These are phyloP conservation scores for Bradysia coprophila DNA, from an alignment of 1,140 invertebrate species.

Conservation along the genomic window DNA sequence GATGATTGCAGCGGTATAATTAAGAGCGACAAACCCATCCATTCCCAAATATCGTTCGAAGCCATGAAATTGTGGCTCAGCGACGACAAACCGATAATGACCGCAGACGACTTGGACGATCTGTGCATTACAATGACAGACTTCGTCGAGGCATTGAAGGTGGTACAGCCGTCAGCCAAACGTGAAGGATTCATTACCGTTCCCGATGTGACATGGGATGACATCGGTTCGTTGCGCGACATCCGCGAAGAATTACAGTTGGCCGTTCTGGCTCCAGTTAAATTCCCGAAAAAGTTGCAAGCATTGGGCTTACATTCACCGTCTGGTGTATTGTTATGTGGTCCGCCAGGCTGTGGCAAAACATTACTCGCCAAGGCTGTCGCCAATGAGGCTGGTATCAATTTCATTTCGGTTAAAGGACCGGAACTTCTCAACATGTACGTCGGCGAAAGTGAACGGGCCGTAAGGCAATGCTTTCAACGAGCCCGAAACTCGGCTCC, in stretches of 20 bases:
- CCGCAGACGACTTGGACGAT: slow-evolving; percentile 13
- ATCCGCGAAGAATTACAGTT: slow-evolving; percentile 79
- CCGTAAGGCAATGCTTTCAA: slow-evolving; percentile 86
- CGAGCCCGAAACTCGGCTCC: slow-evolving; percentile 87
- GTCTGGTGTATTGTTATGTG: slow-evolving; percentile 79
- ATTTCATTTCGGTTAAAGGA: slow-evolving; percentile 95
- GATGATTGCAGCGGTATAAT: too few relatives aligned
- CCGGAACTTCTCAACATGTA: slow-evolving; percentile 97
- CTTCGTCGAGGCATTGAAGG: slow-evolving; percentile 58
- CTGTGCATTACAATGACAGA: slow-evolving; percentile 53
- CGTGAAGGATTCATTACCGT: slow-evolving; percentile 95
- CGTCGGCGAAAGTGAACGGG: slow-evolving; percentile 96
- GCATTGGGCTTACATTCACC: slow-evolving; percentile 57
- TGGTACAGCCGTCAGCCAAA: slow-evolving; percentile 82
- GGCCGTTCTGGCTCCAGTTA: slow-evolving; percentile 82
- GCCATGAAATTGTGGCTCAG: slow-evolving; percentile 33
- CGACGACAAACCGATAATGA: slow-evolving; percentile 12
- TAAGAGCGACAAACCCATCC: too few relatives aligned
- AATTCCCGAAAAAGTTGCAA: slow-evolving; percentile 61
- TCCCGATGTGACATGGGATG: slow-evolving; percentile 92
- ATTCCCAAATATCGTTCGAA: slow-evolving; percentile 9
- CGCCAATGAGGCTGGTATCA: slow-evolving; percentile 90
- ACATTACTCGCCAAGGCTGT: slow-evolving; percentile 85
- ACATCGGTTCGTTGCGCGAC: slow-evolving; percentile 81
- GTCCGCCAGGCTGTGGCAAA: slow-evolving; percentile 86